phyloP scores from a whole-genome alignment of 2,888 invertebrate genomes.

The Cecidostiba fungosa region DNA sequence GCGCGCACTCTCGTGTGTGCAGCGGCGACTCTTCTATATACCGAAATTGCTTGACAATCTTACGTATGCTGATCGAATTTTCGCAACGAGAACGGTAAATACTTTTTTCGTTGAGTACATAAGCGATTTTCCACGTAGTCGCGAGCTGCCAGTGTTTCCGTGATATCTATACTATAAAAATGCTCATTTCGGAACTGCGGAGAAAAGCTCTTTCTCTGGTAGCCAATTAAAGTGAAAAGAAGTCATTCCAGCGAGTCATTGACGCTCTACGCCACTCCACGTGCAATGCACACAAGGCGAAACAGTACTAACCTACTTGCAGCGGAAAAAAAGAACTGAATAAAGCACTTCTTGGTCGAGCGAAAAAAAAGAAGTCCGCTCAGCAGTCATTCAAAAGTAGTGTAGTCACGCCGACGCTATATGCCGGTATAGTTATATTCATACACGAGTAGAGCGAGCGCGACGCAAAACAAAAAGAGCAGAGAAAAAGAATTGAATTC shows the following conservation, averaged over 20 bases:
- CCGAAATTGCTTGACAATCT: conserved; percentile 18
- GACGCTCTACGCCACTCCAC: neutral
- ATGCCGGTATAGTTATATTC: neutral
- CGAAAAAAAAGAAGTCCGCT: conserved; percentile 6
- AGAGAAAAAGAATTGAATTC: neutral
- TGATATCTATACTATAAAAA: neutral
- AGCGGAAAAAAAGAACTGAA: neutral
- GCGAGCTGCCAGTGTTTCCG: neutral
- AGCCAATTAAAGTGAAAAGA: neutral
- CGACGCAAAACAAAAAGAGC: neutral
- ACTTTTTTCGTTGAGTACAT: neutral
- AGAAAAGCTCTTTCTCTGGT: neutral
- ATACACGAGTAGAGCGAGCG: neutral
- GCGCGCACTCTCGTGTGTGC: neutral
- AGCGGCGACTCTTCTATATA: neutral
- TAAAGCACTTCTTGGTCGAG: conserved; percentile 5
- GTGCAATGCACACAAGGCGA: neutral
- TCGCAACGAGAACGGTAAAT: neutral
- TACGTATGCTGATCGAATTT: conserved; percentile 15
- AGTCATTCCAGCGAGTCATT: neutral
- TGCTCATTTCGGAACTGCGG: no score
- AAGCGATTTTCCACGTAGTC: neutral
- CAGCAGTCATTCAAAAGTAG: neutral
- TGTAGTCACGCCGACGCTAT: neutral
- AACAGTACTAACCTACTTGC: conserved; percentile 12